A percentile compares a stretch with the other conserved stretches of the same genome.
Conservation (phyloP, 23 tunicate genomes). For the Phallusia fumigata region DNA sequence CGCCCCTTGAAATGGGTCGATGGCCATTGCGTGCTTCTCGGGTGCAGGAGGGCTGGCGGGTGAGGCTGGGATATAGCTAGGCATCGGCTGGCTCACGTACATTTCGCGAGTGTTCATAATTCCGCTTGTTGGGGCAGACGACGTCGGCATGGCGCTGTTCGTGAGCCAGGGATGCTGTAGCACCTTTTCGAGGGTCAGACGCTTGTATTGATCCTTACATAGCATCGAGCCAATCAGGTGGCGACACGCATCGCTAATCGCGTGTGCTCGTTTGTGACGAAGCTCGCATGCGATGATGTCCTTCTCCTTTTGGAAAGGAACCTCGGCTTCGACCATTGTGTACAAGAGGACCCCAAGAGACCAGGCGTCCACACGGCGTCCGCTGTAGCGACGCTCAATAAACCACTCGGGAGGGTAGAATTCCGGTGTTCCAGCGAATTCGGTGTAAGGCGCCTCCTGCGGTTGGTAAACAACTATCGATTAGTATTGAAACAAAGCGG, state of each 20-base stretch:
- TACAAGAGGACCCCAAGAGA: slow-evolving; percentile 92
- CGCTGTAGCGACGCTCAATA: slow-evolving; percentile 68
- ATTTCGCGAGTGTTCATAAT: slow-evolving; percentile 49
- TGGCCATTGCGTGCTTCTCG: background rate
- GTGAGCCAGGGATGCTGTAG: slow-evolving; percentile 80
- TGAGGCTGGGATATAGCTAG: background rate
- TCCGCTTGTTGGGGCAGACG: slow-evolving; percentile 7
- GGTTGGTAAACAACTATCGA: slow-evolving; percentile 1
- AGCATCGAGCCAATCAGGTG: slow-evolving; percentile 75
- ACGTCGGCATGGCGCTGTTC: background rate
- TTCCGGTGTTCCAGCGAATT: slow-evolving; percentile 99
- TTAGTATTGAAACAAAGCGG: background rate
- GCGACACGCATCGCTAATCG: slow-evolving; percentile 36
- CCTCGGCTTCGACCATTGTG: slow-evolving; percentile 97
- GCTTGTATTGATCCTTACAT: slow-evolving; percentile 56
- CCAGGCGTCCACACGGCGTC: slow-evolving; percentile 88
- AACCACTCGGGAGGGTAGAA: slow-evolving; percentile 99
- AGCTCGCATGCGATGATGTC: slow-evolving; percentile 85
- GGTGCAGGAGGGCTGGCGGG: slow-evolving; percentile 36
- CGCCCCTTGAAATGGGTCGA: background rate
- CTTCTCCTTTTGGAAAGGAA: slow-evolving; percentile 88
- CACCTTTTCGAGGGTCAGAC: slow-evolving; percentile 67
- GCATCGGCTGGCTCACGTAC: slow-evolving; percentile 20
- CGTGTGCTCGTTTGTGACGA: slow-evolving; percentile 58
- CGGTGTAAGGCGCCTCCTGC: slow-evolving; percentile 82